Conservation (phyloP, 2,888 invertebrate genomes). For the Fabriciana adippe region DNA sequence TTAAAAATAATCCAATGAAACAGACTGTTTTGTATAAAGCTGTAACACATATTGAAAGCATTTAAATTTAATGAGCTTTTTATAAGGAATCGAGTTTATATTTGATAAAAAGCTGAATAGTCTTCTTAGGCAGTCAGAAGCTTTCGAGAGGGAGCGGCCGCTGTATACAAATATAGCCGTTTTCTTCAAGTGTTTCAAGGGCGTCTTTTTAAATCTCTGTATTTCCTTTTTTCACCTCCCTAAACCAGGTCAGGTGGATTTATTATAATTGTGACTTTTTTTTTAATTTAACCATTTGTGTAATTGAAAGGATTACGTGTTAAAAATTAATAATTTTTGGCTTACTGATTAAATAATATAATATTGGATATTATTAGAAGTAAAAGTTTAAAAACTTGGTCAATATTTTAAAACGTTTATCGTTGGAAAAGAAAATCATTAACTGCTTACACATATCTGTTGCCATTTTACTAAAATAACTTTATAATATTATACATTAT, state of each 20-base stretch:
- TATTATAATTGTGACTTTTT: constrained; percentile 27
- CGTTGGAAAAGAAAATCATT: too few species aligned
- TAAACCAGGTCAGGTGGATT: constrained; percentile 37
- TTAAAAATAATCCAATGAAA: neutral
- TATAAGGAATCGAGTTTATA: constrained; percentile 17
- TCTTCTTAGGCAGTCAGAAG: constrained; percentile 29
- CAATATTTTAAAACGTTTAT: too few species aligned
- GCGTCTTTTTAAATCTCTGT: constrained; percentile 38
- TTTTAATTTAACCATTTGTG: neutral
- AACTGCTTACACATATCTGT: too few species aligned
- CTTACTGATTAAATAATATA: too few species aligned
- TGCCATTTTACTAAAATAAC: too few species aligned
- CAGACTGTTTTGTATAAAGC: neutral
- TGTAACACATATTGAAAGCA: neutral
- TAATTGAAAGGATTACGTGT: constrained; percentile 5
- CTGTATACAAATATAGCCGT: constrained; percentile 37
- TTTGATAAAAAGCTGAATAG: constrained; percentile 25
- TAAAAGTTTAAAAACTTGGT: too few species aligned
- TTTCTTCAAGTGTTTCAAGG: constrained; percentile 36
- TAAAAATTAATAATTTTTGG: too few species aligned
- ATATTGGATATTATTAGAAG: too few species aligned
- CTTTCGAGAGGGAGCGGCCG: constrained; percentile 27
- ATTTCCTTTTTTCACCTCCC: constrained; percentile 36
- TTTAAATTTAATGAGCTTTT: neutral
- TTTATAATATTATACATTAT: too few species aligned